Percentiles rank a stretch among this genome's conserved stretches.
phyloP scores from a whole-genome alignment of 2,113 vertebrate genomes.

The Danionella cerebrum region DNA sequence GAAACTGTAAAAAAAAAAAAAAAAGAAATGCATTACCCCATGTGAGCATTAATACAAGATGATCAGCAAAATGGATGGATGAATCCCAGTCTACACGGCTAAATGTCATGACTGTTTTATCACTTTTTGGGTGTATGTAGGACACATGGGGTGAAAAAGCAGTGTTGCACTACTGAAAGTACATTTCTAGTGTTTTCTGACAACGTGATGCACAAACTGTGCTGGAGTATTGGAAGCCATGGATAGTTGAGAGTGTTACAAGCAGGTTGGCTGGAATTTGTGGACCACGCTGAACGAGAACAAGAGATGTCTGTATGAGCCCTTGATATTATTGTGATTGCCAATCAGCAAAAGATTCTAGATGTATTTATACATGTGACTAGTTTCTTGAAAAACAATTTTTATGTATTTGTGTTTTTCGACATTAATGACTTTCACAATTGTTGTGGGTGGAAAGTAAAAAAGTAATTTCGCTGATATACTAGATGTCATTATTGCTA shows the following conservation, averaged over 20 bases:
- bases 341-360: background rate
- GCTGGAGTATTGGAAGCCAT: background rate
- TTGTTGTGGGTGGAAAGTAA: slow-evolving; percentile 23
- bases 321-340: background rate
- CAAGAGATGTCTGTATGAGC: background rate
- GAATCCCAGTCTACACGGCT: no score
- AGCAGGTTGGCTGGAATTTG: background rate
- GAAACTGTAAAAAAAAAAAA: no score
- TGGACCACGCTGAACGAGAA: background rate
- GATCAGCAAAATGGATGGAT: no score
- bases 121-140: background rate
- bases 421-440: background rate
- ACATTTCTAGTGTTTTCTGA: background rate
- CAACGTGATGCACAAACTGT: background rate
- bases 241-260: background rate
- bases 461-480: background rate
- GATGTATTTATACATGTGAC: background rate
- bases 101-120: background rate
- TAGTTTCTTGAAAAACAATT: slow-evolving; percentile 4
- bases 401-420: slow-evolving; percentile 10
- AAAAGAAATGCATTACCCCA: background rate
- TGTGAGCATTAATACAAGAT: no score
- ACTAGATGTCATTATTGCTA: background rate
- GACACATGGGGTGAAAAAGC: background rate
- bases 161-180: background rate